Percentiles rank a stretch among this genome's conserved stretches.
These are phyloP conservation scores for Xylocampa areola DNA, from an alignment of 2,888 invertebrate species.

Conservation along the genomic window DNA sequence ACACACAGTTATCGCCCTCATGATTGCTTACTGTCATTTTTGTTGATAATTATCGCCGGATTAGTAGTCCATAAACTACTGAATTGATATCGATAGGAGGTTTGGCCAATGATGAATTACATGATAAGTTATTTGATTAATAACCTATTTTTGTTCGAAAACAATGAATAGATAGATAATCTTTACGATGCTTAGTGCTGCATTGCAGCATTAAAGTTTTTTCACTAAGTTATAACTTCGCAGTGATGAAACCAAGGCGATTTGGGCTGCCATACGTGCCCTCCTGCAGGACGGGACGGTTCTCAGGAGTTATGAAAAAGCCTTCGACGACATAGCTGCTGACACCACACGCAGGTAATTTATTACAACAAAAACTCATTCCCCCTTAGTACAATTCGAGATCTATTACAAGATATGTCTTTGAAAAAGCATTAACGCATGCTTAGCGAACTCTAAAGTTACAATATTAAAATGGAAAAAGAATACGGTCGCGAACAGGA, in stretches of 20 bases:
- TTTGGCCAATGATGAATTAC: slow-evolving; percentile 12
- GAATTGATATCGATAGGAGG: slow-evolving; percentile 27
- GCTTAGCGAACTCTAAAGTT: too few relatives aligned
- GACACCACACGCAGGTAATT: slow-evolving; percentile 78
- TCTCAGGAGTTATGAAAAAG: slow-evolving; percentile 74
- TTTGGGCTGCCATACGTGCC: slow-evolving; percentile 78
- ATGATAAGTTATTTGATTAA: slow-evolving; percentile 9
- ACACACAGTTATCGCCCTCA: slow-evolving; percentile 9
- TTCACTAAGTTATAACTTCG: slow-evolving; percentile 23
- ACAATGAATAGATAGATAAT: too few relatives aligned
- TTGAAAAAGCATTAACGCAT: too few relatives aligned
- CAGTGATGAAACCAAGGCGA: slow-evolving; percentile 80
- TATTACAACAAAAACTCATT: not conserved
- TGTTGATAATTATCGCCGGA: slow-evolving; percentile 17
- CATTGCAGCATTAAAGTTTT: not conserved
- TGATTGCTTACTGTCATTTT: slow-evolving; percentile 29
- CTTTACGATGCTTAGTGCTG: too few relatives aligned
- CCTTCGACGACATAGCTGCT: slow-evolving; percentile 79
- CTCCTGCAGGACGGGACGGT: slow-evolving; percentile 76
- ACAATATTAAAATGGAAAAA: too few relatives aligned
- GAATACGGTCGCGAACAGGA: too few relatives aligned
- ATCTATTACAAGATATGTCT: too few relatives aligned
- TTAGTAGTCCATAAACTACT: slow-evolving; percentile 31
- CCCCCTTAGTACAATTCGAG: too few relatives aligned
- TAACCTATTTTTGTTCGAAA: too few relatives aligned